Evolutionary conservation across 2,797 vertebrate species (phyloP).

Genomic region (Galago senegalensis): DNA sequence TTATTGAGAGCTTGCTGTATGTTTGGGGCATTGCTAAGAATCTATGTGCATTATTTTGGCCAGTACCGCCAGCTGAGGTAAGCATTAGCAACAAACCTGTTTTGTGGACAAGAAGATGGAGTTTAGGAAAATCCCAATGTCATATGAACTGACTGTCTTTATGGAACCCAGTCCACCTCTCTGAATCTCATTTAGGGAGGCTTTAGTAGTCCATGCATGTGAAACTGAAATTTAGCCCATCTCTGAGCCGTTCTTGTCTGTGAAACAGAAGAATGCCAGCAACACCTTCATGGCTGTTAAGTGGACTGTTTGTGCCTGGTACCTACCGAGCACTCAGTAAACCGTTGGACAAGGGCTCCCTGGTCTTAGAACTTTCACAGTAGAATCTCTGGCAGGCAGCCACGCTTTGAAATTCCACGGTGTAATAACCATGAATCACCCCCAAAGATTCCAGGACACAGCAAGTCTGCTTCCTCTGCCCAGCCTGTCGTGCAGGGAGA

Average conservation of each 20-base stretch:
- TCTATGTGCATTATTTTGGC: rapidly evolving
- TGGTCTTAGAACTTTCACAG: background rate
- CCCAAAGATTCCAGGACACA: background rate
- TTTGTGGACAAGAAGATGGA: background rate
- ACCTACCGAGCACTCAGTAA: rapidly evolving
- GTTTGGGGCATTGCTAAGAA: too few species aligned
- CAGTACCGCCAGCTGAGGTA: rapidly evolving
- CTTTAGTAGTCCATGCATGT: rapidly evolving
- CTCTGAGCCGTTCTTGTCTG: background rate
- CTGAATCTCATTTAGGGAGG: background rate
- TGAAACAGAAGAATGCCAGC: background rate
- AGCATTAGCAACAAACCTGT: background rate
- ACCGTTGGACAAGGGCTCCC: background rate
- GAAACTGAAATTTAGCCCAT: too few species aligned
- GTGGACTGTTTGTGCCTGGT: background rate
- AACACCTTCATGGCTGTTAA: background rate
- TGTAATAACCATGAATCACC: background rate
- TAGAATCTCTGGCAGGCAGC: background rate
- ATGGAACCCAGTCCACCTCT: background rate
- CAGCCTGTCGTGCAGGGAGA: rapidly evolving
- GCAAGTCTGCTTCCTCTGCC: background rate
- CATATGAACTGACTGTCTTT: background rate
- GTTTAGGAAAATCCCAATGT: background rate
- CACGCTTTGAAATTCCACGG: background rate
- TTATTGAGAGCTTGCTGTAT: background rate